A percentile compares a stretch with the other conserved stretches of the same genome.
Conservation (phyloP, 2,113 vertebrate genomes). For the Platysternon megacephalum region DNA sequence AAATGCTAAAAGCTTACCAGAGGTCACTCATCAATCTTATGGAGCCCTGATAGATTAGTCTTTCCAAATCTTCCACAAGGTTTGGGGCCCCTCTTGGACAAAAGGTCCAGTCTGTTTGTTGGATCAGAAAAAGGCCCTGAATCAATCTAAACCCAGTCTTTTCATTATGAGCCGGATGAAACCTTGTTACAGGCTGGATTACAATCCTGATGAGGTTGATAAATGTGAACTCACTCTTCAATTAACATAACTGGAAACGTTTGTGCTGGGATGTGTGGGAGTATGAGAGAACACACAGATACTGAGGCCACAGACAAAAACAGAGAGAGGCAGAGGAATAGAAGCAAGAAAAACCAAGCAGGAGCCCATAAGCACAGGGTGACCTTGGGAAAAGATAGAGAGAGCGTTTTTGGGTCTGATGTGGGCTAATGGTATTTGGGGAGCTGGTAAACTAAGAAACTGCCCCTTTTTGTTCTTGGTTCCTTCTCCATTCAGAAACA, state of each 20-base stretch:
- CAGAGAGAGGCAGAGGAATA: not conserved
- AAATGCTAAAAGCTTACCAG: not conserved
- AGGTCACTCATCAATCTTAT: not conserved
- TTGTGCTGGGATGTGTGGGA: not conserved
- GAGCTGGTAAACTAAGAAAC: not conserved
- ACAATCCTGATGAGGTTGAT: not conserved
- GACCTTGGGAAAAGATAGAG: not conserved
- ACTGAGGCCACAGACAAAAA: not conserved
- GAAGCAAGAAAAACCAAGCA: not conserved
- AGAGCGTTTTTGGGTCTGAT: not conserved
- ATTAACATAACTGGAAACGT: not conserved
- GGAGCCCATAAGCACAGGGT: not conserved
- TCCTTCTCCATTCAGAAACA: not conserved
- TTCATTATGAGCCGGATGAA: not conserved
- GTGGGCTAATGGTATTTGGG: not conserved
- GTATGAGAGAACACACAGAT: not conserved
- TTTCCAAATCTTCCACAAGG: not conserved
- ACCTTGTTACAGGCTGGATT: not conserved
- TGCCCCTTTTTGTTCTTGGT: not conserved
- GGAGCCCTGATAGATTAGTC: not conserved
- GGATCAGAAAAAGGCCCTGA: not conserved
- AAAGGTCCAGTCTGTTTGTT: not conserved
- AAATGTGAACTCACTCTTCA: not conserved
- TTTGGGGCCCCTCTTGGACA: not conserved
- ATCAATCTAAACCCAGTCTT: not conserved